Conservation (phyloP, 1,140 invertebrate genomes). For the Drosophila mojavensis region DNA sequence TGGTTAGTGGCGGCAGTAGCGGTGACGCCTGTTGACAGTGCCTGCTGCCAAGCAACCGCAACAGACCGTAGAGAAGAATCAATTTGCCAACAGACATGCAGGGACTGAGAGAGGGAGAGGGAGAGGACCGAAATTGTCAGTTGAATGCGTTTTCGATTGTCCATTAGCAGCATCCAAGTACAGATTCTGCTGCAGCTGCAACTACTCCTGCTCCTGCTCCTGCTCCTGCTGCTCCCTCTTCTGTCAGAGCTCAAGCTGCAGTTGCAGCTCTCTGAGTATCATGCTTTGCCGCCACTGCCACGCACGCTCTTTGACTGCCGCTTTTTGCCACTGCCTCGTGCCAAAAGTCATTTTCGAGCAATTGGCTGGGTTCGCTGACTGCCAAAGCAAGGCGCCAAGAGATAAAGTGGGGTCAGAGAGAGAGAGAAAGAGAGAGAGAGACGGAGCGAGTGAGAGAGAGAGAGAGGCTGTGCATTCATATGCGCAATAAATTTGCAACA, state of each 20-base stretch:
- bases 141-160: constrained; percentile 81
- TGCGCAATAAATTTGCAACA: constrained; percentile 71
- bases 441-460: too few species aligned
- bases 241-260: not conserved
- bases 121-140: constrained; percentile 71
- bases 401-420: not conserved
- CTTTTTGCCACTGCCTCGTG: constrained; percentile 54
- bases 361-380: constrained; percentile 65
- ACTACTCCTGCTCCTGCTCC: not conserved
- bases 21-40: constrained; percentile 48
- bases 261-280: constrained; percentile 31
- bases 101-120: constrained; percentile 13
- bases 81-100: constrained; percentile 53
- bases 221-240: not conserved
- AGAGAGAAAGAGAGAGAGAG: not conserved
- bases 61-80: constrained; percentile 59
- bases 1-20: constrained; percentile 3
- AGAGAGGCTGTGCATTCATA: constrained; percentile 39
- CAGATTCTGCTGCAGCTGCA: constrained; percentile 4
- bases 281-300: constrained; percentile 14
- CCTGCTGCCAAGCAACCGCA: constrained; percentile 60
- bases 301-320: not conserved
- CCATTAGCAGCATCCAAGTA: constrained; percentile 63
- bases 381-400: constrained; percentile 38
- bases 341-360: constrained; percentile 82